Percentiles rank a stretch among this genome's conserved stretches.
Evolutionary conservation across 2,888 invertebrate species (phyloP).

Genomic region (Tetragonisca angustula): DNA sequence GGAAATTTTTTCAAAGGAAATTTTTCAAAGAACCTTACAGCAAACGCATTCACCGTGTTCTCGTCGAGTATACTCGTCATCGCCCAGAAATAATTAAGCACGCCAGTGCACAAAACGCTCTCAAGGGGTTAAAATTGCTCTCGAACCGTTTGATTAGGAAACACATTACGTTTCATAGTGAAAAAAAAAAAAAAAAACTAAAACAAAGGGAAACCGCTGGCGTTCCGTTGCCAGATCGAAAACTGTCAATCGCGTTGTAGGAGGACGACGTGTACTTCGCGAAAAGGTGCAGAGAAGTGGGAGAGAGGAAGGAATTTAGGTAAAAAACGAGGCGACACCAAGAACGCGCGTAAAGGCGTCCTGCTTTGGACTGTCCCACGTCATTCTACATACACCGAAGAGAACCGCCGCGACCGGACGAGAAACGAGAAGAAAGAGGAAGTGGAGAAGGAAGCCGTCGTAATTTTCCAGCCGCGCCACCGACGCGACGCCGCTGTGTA

Average conservation of each 20-base stretch:
- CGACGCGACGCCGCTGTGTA: constrained; percentile 49
- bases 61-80: too few species aligned
- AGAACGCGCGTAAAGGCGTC: constrained; percentile 51
- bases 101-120: too few species aligned
- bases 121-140: too few species aligned
- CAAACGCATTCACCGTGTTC: too few species aligned
- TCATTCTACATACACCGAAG: constrained; percentile 64
- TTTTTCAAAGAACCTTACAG: too few species aligned
- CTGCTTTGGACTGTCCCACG: constrained; percentile 68
- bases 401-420: constrained; percentile 58
- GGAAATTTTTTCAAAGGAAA: too few species aligned
- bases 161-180: too few species aligned
- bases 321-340: constrained; percentile 13
- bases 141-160: too few species aligned
- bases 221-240: background rate
- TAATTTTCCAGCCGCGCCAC: constrained; percentile 69
- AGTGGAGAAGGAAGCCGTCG: constrained; percentile 58
- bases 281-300: background rate
- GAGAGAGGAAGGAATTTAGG: background rate
- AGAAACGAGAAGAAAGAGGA: constrained; percentile 53
- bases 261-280: background rate
- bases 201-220: background rate
- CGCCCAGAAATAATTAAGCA: too few species aligned
- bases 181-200: too few species aligned
- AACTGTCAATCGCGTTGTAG: background rate